These are phyloP conservation scores for Gisinianus flammeolus DNA, from an alignment of 2,888 invertebrate genomes.

Conservation along the genomic window DNA sequence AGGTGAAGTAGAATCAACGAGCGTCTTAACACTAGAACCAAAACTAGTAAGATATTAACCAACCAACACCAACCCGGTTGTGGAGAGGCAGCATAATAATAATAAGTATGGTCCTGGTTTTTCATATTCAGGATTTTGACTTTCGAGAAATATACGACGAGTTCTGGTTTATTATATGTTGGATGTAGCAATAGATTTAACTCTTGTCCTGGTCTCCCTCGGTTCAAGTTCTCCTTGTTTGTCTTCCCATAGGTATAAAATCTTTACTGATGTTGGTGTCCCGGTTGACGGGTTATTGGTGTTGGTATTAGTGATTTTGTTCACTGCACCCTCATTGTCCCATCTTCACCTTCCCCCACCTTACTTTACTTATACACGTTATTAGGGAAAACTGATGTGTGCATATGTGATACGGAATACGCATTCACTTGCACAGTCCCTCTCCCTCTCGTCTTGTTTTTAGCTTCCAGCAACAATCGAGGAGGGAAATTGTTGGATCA, in stretches of 20 bases:
- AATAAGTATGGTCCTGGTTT: neutral
- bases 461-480: neutral
- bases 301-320: neutral
- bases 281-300: too few relatives aligned
- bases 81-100: neutral
- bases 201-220: too few relatives aligned
- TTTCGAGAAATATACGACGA: neutral
- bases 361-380: too few relatives aligned
- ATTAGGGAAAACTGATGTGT: too few relatives aligned
- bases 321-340: neutral
- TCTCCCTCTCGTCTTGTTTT: neutral
- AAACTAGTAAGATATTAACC: neutral
- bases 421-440: too few relatives aligned
- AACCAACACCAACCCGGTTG: neutral
- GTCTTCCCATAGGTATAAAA: too few relatives aligned
- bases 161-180: conserved; percentile 15
- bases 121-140: neutral
- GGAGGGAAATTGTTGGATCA: neutral
- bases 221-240: too few relatives aligned
- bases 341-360: neutral
- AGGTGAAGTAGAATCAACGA: neutral
- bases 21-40: neutral
- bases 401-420: too few relatives aligned
- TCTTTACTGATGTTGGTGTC: too few relatives aligned
- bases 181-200: too few relatives aligned